Conservation (phyloP, 2,113 vertebrate genomes). For the Choloepus hoffmanni region DNA sequence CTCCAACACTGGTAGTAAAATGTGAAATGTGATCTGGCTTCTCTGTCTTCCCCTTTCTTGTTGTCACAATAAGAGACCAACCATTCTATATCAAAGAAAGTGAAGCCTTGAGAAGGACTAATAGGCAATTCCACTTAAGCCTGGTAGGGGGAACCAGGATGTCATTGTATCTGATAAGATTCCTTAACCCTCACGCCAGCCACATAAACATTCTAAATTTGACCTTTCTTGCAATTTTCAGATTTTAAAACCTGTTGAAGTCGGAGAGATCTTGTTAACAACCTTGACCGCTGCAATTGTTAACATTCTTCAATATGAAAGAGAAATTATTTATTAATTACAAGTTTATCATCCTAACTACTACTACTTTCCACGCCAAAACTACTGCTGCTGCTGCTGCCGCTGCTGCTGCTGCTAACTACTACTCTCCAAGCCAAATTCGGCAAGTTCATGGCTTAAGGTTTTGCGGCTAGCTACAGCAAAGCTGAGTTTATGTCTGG, state of each 20-base stretch:
- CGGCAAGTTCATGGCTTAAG: slow-evolving; percentile 93
- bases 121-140: not conserved
- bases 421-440: slow-evolving; percentile 92
- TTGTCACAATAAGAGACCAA: not conserved
- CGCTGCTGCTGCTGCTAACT: no score
- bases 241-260: not conserved
- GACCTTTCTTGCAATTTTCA: not conserved
- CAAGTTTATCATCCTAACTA: slow-evolving; percentile 1
- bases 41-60: not conserved
- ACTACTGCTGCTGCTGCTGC: no score
- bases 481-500: slow-evolving; percentile 93
- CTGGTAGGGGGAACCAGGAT: slow-evolving; percentile 46
- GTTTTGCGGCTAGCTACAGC: slow-evolving; percentile 94
- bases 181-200: not conserved
- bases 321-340: not conserved
- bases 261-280: not conserved
- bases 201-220: not conserved
- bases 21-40: not conserved
- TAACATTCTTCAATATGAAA: not conserved
- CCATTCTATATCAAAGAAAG: not conserved
- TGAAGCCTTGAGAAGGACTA: not conserved
- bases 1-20: not conserved
- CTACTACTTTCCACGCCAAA: not conserved
- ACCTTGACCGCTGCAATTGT: not conserved
- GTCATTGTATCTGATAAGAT: not conserved